Percentiles rank a stretch among this genome's conserved stretches.
Conservation (phyloP, 2,113 vertebrate genomes). For the Dasyurus viverrinus region DNA sequence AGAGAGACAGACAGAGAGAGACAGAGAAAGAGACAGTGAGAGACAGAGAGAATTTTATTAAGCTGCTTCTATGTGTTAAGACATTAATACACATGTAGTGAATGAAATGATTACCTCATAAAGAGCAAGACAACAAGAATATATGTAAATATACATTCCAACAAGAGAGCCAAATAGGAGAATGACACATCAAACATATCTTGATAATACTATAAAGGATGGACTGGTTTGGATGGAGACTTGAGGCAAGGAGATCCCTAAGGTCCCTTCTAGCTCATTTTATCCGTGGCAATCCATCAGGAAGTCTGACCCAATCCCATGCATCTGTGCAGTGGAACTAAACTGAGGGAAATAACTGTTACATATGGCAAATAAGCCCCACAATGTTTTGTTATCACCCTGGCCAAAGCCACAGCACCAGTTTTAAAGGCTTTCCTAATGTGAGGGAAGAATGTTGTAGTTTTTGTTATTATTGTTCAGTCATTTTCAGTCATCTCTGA, state of each 20-base stretch:
- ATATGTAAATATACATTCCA: neutral
- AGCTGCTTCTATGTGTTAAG: neutral
- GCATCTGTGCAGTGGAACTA: neutral
- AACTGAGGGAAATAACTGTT: neutral
- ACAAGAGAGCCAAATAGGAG: neutral
- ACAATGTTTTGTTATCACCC: neutral
- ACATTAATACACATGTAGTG: neutral
- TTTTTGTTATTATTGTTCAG: constrained; percentile 53
- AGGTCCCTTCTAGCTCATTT: neutral
- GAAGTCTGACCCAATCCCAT: constrained; percentile 4
- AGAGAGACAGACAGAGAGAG: too few relatives aligned
- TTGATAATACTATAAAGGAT: neutral
- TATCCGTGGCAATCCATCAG: neutral
- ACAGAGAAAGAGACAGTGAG: too few relatives aligned
- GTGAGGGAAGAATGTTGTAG: constrained; percentile 45
- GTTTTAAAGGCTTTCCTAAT: constrained; percentile 18
- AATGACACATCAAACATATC: neutral
- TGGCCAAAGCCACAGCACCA: neutral
- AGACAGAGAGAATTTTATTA: neutral
- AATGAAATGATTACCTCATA: neutral
- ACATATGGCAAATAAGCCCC: neutral
- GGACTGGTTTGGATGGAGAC: neutral
- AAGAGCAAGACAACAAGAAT: neutral
- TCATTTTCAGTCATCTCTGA: constrained; percentile 40
- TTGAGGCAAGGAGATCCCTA: neutral